Conservation (phyloP, 2,113 vertebrate species). For the Sminthopsis crassicaudata region DNA sequence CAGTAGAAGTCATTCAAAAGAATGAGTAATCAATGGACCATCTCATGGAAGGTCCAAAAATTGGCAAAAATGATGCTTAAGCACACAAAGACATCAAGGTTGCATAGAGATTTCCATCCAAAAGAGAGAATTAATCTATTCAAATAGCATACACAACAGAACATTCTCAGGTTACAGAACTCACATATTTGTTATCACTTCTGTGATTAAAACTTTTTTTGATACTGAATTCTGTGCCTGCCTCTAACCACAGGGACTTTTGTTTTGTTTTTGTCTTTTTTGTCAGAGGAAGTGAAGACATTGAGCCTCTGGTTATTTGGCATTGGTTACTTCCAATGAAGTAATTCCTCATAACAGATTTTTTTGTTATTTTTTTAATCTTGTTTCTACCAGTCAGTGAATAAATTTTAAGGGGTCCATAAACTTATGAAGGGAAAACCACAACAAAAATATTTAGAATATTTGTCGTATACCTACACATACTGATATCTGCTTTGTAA, state of each 20-base stretch:
- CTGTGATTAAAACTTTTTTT: neutral
- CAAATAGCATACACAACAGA: neutral
- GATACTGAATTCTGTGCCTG: neutral
- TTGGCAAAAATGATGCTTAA: neutral
- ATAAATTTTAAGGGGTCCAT: neutral
- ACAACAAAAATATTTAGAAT: neutral
- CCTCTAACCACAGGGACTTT: neutral
- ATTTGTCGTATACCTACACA: neutral
- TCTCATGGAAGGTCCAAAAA: neutral
- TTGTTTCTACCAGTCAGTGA: neutral
- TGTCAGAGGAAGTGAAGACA: neutral
- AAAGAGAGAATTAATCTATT: neutral
- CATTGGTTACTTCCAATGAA: neutral
- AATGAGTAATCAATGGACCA: neutral
- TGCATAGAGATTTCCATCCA: neutral
- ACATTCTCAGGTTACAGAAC: neutral
- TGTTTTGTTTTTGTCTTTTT: too few relatives aligned
- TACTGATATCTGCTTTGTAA: neutral
- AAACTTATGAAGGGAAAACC: neutral
- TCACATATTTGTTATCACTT: neutral
- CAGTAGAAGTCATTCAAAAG: neutral
- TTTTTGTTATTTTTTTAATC: neutral
- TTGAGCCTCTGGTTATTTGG: neutral
- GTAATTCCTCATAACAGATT: neutral
- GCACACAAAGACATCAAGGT: neutral